Base-by-base conservation (phyloP, 2,113 vertebrate genomes). In the Sterrhoptilus dennistouni region DNA sequence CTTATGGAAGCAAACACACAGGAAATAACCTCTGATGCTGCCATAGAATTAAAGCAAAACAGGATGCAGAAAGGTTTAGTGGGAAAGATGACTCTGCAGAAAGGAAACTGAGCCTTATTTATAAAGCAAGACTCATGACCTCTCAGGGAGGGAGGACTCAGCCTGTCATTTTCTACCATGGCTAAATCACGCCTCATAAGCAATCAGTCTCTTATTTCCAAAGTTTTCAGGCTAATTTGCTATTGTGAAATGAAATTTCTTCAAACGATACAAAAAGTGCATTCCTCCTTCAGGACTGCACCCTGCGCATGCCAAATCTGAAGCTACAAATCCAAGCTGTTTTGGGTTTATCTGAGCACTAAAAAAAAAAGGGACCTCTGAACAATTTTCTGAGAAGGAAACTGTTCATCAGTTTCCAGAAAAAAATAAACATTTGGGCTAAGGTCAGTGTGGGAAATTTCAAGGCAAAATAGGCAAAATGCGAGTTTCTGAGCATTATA, bases 41-140 rank as follows among this genome's bases (percentile, higher is more conserved):
- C 79, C 72, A 25, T 52, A 56, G 87, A 78, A 77, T 56, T 90
- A 84, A 92, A 90, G 60, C 79, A 95, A 93, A 96, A 94, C 76
- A 88, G 95, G 92, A 93, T 54, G 9, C 59, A 52, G 90, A 90
- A 83, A 90, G 79, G 78, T 86, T 93, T 85, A 96, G 71, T 60
- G 72, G 95, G 90, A 88, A 96, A 86, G 90, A 95, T 90, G 92
- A 94, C 90, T 94, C 93, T 75, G 92, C 96, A 93, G 83, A 95
- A 92, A 94, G 87, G 95, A 96, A 96, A 78, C 86, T 78, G 50
- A 86, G 76, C 60, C 14, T 16, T 93, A 90, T 89, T 96, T 93
- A 88, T 87, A 95, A 88, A 95, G 60, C 57, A 66, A 74, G 71
- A 60, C 78, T 93, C 49, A 11, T 96, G 77, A 91, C 89, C 76